phyloP scores from a whole-genome alignment of 1,140 invertebrate genomes.

The Holotrichia oblita region DNA sequence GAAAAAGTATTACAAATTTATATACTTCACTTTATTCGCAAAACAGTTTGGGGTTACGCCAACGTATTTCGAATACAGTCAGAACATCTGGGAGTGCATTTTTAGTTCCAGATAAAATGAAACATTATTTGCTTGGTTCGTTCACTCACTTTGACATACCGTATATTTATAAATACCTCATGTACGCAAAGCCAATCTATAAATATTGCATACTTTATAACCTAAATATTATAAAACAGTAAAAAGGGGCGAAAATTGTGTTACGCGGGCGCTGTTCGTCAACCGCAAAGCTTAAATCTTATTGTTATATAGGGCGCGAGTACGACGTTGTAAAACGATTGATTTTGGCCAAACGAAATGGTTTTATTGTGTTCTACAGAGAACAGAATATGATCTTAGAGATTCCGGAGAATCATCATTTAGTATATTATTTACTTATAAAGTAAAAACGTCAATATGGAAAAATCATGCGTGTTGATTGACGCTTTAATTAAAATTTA shows the following conservation, averaged over 20 bases:
- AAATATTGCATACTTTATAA: constrained; percentile 18
- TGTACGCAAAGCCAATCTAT: constrained; percentile 12
- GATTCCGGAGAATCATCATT: too few relatives aligned
- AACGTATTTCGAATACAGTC: neutral
- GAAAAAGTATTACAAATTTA: neutral
- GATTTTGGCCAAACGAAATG: too few relatives aligned
- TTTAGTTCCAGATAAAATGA: constrained; percentile 15
- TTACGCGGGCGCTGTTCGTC: neutral
- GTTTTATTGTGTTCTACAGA: too few relatives aligned
- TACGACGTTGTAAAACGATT: too few relatives aligned
- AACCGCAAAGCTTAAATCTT: neutral
- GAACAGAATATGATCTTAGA: too few relatives aligned
- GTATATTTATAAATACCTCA: constrained; percentile 4
- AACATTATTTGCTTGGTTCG: constrained; percentile 2
- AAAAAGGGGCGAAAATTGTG: neutral
- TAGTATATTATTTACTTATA: too few relatives aligned
- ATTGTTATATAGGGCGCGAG: neutral
- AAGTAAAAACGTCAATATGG: too few relatives aligned
- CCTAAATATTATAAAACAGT: neutral
- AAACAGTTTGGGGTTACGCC: neutral
- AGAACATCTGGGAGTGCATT: neutral
- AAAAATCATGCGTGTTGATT: too few relatives aligned
- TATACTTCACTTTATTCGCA: neutral
- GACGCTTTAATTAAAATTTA: too few relatives aligned
- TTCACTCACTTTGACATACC: constrained; percentile 2